These are phyloP conservation scores for Parnassius glacialis DNA, from an alignment of 2,888 invertebrate genomes.

Conservation along the genomic window DNA sequence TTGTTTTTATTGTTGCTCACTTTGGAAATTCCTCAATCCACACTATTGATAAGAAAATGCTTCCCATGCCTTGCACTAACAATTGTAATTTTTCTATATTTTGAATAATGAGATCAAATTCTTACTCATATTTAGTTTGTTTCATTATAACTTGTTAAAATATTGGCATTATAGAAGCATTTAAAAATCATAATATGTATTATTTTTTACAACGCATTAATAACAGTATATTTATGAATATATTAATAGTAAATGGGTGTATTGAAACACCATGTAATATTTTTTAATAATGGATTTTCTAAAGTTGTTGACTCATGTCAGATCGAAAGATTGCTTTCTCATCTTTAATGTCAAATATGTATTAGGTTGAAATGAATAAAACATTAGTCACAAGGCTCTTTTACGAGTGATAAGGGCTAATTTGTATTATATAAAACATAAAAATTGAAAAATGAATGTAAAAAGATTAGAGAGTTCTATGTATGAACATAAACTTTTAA, in stretches of 20 bases:
- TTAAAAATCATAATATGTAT: slow-evolving; percentile 43
- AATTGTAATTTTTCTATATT: slow-evolving; percentile 39
- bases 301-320: slow-evolving; percentile 64
- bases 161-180: slow-evolving; percentile 46
- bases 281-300: slow-evolving; percentile 61
- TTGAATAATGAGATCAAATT: slow-evolving; percentile 51
- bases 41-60: slow-evolving; percentile 35
- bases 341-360: slow-evolving; percentile 40
- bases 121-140: slow-evolving; percentile 47
- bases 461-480: slow-evolving; percentile 64
- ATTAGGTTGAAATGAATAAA: slow-evolving; percentile 57
- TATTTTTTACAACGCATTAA: slow-evolving; percentile 50
- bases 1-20: slow-evolving; percentile 47
- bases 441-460: slow-evolving; percentile 68
- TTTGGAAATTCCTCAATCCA: slow-evolving; percentile 64
- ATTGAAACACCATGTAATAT: slow-evolving; percentile 49
- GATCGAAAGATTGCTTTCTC: slow-evolving; percentile 61
- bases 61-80: slow-evolving; percentile 48
- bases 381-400: slow-evolving; percentile 69
- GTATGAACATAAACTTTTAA: slow-evolving; percentile 67
- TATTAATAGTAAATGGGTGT: slow-evolving; percentile 53
- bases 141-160: slow-evolving; percentile 50
- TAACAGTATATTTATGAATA: slow-evolving; percentile 40
- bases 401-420: slow-evolving; percentile 59
- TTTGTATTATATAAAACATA: slow-evolving; percentile 72